Evolutionary conservation across 2,113 vertebrate species (phyloP).

Genomic region (Prionailurus bengalensis): DNA sequence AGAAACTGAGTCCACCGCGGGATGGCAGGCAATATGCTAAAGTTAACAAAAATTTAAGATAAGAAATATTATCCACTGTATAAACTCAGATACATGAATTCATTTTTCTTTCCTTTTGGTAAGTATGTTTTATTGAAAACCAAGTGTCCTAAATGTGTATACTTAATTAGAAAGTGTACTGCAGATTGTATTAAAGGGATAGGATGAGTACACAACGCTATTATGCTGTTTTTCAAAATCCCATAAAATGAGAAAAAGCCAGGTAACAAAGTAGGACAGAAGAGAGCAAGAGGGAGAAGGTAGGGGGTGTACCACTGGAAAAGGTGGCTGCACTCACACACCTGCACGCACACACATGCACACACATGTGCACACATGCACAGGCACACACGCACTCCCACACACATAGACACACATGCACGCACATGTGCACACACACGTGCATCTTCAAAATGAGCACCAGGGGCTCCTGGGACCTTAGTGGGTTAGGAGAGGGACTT

Average conservation of each 20-base stretch:
- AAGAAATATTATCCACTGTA: not conserved
- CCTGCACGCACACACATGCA: no score
- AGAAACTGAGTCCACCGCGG: not conserved
- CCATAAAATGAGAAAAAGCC: not conserved
- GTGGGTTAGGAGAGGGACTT: no score
- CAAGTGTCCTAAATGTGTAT: not conserved
- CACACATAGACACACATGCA: not conserved
- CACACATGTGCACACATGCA: not conserved
- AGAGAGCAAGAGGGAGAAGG: not conserved
- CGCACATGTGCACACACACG: not conserved
- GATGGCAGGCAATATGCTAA: not conserved
- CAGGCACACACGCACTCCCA: not conserved
- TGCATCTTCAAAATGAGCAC: not conserved
- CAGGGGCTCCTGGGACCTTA: no score
- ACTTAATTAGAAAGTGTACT: not conserved
- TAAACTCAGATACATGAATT: not conserved
- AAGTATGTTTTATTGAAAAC: not conserved
- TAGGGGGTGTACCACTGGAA: accelerated
- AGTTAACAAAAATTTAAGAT: not conserved
- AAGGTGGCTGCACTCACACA: not conserved
- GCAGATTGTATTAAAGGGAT: not conserved
- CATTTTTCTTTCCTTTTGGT: not conserved
- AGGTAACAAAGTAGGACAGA: not conserved
- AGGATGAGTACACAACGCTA: not conserved
- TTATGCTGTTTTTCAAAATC: not conserved